These are phyloP conservation scores for Pristionchus mayeri DNA, from an alignment of 2,888 invertebrate genomes.

Conservation along the genomic window DNA sequence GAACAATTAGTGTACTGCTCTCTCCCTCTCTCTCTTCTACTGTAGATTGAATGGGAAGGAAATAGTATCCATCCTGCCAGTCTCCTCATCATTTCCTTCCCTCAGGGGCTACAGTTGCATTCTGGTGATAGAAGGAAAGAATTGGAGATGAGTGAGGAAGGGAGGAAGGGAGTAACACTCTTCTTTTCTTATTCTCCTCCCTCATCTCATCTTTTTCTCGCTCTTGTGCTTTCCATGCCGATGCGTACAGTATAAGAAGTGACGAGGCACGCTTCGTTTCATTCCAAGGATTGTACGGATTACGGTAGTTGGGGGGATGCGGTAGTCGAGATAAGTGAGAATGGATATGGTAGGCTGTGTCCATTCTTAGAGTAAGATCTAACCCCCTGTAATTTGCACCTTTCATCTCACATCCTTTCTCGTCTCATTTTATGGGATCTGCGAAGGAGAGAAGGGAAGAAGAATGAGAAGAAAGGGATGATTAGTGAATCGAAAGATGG, in stretches of 20 bases:
- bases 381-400: conserved; percentile 24
- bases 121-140: not conserved
- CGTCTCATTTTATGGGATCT: conserved; percentile 38
- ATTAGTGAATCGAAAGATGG: conserved; percentile 29
- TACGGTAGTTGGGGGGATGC: not conserved
- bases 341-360: not conserved
- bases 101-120: not conserved
- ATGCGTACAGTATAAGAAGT: conserved; percentile 15
- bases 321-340: no score
- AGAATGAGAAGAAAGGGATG: conserved; percentile 36
- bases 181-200: not conserved
- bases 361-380: not conserved
- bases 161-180: not conserved
- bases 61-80: conserved; percentile 23
- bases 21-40: not conserved
- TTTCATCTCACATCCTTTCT: conserved; percentile 21
- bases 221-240: not conserved
- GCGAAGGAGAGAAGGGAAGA: not conserved
- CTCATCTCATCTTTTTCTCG: not conserved
- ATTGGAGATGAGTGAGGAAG: not conserved
- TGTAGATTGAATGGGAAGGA: conserved; percentile 32
- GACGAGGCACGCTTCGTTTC: conserved; percentile 10
- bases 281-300: not conserved
- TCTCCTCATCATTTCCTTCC: not conserved
- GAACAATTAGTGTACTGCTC: conserved; percentile 23